Conservation (phyloP, 2,888 invertebrate species). For the Frankliniella fusca region DNA sequence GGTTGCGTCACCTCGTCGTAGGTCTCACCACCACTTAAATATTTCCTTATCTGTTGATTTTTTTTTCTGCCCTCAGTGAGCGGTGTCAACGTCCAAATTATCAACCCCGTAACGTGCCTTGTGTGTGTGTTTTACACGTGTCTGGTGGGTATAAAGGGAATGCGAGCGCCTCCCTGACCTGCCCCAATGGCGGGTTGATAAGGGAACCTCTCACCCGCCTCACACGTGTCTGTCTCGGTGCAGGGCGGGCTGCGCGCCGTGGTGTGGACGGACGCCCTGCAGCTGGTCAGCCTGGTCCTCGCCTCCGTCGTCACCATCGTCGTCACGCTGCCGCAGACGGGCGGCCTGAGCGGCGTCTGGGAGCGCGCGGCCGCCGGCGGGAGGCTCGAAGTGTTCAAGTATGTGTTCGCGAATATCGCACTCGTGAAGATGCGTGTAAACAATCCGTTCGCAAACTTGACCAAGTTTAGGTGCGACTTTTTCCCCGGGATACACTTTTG, state of each 20-base stretch:
- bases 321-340: constrained; percentile 53
- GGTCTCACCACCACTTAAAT: not conserved
- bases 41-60: too few species aligned
- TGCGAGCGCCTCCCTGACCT: too few species aligned
- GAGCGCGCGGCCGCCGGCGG: constrained; percentile 53
- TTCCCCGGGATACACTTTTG: too few species aligned
- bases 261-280: constrained; percentile 75
- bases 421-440: too few species aligned
- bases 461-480: too few species aligned
- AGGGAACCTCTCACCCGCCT: not conserved
- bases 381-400: constrained; percentile 60
- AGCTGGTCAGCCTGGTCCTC: constrained; percentile 57
- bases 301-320: constrained; percentile 54
- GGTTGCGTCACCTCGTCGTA: not conserved
- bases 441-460: too few species aligned
- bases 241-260: constrained; percentile 75
- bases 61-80: constrained; percentile 59
- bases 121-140: constrained; percentile 92
- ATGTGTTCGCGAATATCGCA: too few species aligned
- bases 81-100: constrained; percentile 72
- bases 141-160: constrained; percentile 57
- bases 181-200: too few species aligned
- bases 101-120: constrained; percentile 72
- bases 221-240: constrained; percentile 38
- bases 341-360: constrained; percentile 57